Base-by-base conservation (phyloP, 2,888 invertebrate species). In the Hirtodrosophila cameraria region DNA sequence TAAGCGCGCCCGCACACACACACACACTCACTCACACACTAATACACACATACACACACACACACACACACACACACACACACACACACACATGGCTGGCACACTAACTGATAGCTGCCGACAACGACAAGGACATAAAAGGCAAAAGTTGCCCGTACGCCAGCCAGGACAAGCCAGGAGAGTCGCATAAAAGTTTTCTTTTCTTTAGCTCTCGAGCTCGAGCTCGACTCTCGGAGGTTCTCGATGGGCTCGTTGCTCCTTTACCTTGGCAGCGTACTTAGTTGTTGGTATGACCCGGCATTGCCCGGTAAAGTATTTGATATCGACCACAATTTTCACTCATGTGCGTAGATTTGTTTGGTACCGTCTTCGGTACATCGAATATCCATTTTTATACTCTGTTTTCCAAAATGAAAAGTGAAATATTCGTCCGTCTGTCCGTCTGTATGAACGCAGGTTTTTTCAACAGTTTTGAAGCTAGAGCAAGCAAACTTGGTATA, bases 171-270 rank as follows among this genome's bases (percentile, higher is more conserved):
- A n/a, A n/a, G n/a, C n/a, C 53, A 58, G 57, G 45, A 68, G 58
- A 64, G 48, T 66, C 75, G 65, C 65, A 75, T 78, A 81, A 79
- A 79, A 79, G 75, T 82, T 79, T 78, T 66, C 73, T 63, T 65
- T 69, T 66, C 75, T 60, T 60, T 38, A 33, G 49, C 50, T 43
- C 41, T 13, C 30, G 18, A 7, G n/a, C 41, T 6, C 45, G n/a
- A 27, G 30, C 23, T 33, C 35, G 38, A n/a, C n/a, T n/a, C 35
- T 16, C 20, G 6, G 45, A 15, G 18, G 31, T 39, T n/a, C 33
- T 45, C 45, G 45, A 20, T 49, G 31, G 48, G 30, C 23, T 39
- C 31, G 28, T 36, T 27, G 38, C n/a, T 20, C 30, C 45, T 50
- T 50, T 58, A 68, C 68, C 68, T 69, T 68, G 63, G 53, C 68